Evolutionary conservation across 1,140 invertebrate species (phyloP).

Genomic region (Scaptodrosophila lebanonensis): DNA sequence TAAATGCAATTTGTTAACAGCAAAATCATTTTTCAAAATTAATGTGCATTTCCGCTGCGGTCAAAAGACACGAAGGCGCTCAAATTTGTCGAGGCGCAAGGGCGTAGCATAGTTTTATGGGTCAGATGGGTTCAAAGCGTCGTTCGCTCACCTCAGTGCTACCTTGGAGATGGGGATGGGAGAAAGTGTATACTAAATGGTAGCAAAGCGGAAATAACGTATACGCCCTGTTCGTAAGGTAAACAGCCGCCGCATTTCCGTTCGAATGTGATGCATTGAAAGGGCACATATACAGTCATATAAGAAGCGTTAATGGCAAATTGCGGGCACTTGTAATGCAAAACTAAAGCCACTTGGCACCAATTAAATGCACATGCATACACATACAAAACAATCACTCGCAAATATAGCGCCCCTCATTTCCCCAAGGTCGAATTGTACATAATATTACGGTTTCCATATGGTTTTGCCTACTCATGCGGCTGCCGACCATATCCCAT

Average conservation of each 20-base stretch:
- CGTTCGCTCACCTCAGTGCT: slow-evolving; percentile 35
- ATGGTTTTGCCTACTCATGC: background rate
- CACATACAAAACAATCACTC: background rate
- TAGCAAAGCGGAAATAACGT: slow-evolving; percentile 46
- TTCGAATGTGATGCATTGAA: slow-evolving; percentile 47
- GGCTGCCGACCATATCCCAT: slow-evolving; percentile 32
- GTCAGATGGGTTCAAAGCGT: slow-evolving; percentile 26
- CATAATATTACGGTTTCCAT: slow-evolving; percentile 22
- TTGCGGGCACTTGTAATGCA: slow-evolving; percentile 29
- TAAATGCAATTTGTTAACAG: no score
- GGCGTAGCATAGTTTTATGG: slow-evolving; percentile 39
- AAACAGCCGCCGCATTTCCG: slow-evolving; percentile 59
- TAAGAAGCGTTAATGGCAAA: slow-evolving; percentile 38
- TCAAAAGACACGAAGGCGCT: no score
- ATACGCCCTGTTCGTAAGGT: slow-evolving; percentile 46
- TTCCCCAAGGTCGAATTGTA: slow-evolving; percentile 44
- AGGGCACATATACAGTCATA: background rate
- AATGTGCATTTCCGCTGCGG: slow-evolving; percentile 1
- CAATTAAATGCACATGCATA: background rate
- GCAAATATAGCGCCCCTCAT: slow-evolving; percentile 3
- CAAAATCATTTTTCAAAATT: background rate
- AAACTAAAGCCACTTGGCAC: background rate
- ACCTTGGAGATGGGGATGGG: slow-evolving; percentile 17
- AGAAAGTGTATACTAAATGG: background rate
- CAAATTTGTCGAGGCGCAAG: slow-evolving; percentile 13